Evolutionary conservation across 2,888 invertebrate species (phyloP).

Genomic region (Clepsis dumicolana): DNA sequence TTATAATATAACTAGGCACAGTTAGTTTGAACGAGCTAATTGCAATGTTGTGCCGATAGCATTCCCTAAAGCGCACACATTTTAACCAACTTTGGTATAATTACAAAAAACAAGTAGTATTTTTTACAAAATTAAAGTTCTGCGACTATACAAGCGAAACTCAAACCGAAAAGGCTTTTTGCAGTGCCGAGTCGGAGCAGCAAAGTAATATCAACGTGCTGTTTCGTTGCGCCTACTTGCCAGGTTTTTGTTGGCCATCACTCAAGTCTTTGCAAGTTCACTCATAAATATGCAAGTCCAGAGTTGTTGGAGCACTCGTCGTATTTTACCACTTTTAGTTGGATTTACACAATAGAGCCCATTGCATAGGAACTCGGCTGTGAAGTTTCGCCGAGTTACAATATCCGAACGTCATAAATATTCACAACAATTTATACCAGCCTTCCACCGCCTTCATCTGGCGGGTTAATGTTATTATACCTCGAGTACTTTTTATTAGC

Average conservation of each 20-base stretch:
- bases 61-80: conserved; percentile 5
- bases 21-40: neutral
- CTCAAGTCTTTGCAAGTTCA: conserved; percentile 77
- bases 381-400: conserved; percentile 71
- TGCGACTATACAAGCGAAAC: neutral
- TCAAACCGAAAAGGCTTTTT: conserved; percentile 12
- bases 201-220: conserved; percentile 55
- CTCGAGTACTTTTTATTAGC: neutral
- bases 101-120: neutral
- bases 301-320: conserved; percentile 70
- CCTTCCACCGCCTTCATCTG: conserved; percentile 65
- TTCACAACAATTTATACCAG: conserved; percentile 69
- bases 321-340: conserved; percentile 74
- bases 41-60: neutral
- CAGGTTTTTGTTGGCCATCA: conserved; percentile 76
- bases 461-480: conserved; percentile 43
- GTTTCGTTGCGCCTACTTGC: conserved; percentile 59
- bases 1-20: neutral
- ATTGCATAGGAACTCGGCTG: conserved; percentile 63
- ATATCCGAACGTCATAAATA: conserved; percentile 80
- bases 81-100: conserved; percentile 3
- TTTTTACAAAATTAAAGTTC: neutral
- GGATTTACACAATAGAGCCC: conserved; percentile 71
- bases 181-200: conserved; percentile 40
- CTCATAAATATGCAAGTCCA: conserved; percentile 80